Evolutionary conservation across 2,113 vertebrate species (phyloP), one percentile per base, ranked within the genome.

Genomic region (Hippocampus mohnikei): DNA sequence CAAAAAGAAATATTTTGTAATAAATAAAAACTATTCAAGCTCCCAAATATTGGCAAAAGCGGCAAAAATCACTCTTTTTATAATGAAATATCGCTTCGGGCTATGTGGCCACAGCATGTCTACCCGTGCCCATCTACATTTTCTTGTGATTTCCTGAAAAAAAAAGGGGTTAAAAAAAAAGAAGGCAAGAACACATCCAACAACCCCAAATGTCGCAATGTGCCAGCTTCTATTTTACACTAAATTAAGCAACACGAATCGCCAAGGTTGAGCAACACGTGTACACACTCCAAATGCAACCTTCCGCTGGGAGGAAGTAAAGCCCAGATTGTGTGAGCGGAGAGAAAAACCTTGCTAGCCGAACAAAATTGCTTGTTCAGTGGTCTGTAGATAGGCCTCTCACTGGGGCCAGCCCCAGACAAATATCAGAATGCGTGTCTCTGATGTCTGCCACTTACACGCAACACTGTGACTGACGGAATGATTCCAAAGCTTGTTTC

Each of bases 321-420:
- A 42, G 63, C 41, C 12, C 41, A 46, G 63, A 7, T 41, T 62
- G 63, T 46, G 41, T 46, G 63, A 65, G 40, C 63, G 27, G 41
- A 65, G 41, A 46, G n/a, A 65, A 44, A 64, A 44, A n/a, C 40
- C n/a, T 6, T 23, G 11, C 40, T 41, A 64, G 40, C 41, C 25
- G 15, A 46, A 46, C n/a, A 44, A 65, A 65, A 64, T 42, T 23
- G 41, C 62, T 44, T 64, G 37, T 44, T 64, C 41, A 23, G 63
- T 65, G 41, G 37, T 42, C 37, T 65, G 12, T 25, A 27, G 63
- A 44, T 65, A 3, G 62, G 62, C 41, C 41, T 44, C 62, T 44
- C 40, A 41, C 41, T 25, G 62, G 62, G 62, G 41, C 11, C 8
- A 23, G 62, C 27, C 12, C 62, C n/a, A 65, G 33, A 65, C 62